These are phyloP conservation scores for Plagiodera versicolora DNA, from an alignment of 2,888 invertebrate species.

Conservation along the genomic window DNA sequence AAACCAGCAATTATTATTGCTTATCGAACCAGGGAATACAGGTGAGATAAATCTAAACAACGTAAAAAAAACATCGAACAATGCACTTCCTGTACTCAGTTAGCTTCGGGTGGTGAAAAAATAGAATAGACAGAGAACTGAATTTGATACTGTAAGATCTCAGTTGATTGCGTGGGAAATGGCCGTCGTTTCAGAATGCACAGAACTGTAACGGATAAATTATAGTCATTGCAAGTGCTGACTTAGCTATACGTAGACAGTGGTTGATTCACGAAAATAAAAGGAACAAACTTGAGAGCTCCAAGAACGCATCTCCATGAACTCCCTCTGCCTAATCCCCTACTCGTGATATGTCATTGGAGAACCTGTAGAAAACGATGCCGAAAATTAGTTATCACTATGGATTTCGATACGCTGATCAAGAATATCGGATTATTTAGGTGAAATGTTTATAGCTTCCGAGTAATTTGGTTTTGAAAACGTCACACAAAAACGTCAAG, in stretches of 20 bases:
- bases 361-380: too few relatives aligned
- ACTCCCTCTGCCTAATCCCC: too few relatives aligned
- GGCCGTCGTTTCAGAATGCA: slow-evolving; percentile 12
- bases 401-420: too few relatives aligned
- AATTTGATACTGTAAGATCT: slow-evolving; percentile 20
- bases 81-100: slow-evolving; percentile 33
- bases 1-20: slow-evolving; percentile 32
- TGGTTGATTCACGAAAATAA: too few relatives aligned
- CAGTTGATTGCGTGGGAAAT: slow-evolving; percentile 21
- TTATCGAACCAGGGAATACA: slow-evolving; percentile 28
- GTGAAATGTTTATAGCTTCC: too few relatives aligned
- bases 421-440: too few relatives aligned
- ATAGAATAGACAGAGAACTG: slow-evolving; percentile 14
- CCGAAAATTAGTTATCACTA: too few relatives aligned
- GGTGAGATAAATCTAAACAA: slow-evolving; percentile 29
- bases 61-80: slow-evolving; percentile 27
- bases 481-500: too few relatives aligned
- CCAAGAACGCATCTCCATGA: too few relatives aligned
- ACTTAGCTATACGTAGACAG: not conserved
- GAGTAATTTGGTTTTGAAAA: too few relatives aligned
- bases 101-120: slow-evolving; percentile 25
- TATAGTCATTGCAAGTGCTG: slow-evolving; percentile 1
- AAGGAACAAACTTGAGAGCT: too few relatives aligned
- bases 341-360: too few relatives aligned
- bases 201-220: slow-evolving; percentile 19